Percentiles rank a stretch among this genome's conserved stretches.
phyloP scores from a whole-genome alignment of 1,140 invertebrate genomes.

The Geopemphigus sp. region DNA sequence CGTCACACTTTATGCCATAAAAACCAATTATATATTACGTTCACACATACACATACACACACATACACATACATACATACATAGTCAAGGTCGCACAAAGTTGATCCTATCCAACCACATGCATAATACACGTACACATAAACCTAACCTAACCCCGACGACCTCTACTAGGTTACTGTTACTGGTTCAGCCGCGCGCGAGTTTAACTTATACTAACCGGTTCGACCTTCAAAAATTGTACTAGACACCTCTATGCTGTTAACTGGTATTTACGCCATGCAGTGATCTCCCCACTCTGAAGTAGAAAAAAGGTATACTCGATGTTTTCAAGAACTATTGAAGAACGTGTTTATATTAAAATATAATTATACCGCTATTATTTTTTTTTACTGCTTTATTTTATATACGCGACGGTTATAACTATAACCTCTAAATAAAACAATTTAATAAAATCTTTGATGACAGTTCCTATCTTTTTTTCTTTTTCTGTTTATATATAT shows the following conservation, averaged over 20 bases:
- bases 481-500: too few relatives aligned
- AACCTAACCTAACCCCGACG: conserved; percentile 26
- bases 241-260: conserved; percentile 9
- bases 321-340: conserved; percentile 15
- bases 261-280: not conserved
- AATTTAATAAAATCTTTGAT: too few relatives aligned
- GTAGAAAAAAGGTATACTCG: not conserved
- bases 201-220: conserved; percentile 9
- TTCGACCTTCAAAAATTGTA: conserved; percentile 23
- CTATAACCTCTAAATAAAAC: too few relatives aligned
- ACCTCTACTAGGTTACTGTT: conserved; percentile 39
- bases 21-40: not conserved
- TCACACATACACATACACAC: not conserved
- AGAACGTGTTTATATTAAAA: not conserved
- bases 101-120: not conserved
- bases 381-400: too few relatives aligned
- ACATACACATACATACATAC: not conserved
- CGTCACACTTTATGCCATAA: not conserved
- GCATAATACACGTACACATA: not conserved
- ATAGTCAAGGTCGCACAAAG: conserved; percentile 11
- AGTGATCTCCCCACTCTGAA: too few relatives aligned
- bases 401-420: too few relatives aligned
- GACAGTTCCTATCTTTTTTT: too few relatives aligned
- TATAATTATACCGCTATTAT: too few relatives aligned
- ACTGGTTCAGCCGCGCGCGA: conserved; percentile 22